phyloP scores from a whole-genome alignment of 2,888 invertebrate genomes.

The Aethes cnicana region DNA sequence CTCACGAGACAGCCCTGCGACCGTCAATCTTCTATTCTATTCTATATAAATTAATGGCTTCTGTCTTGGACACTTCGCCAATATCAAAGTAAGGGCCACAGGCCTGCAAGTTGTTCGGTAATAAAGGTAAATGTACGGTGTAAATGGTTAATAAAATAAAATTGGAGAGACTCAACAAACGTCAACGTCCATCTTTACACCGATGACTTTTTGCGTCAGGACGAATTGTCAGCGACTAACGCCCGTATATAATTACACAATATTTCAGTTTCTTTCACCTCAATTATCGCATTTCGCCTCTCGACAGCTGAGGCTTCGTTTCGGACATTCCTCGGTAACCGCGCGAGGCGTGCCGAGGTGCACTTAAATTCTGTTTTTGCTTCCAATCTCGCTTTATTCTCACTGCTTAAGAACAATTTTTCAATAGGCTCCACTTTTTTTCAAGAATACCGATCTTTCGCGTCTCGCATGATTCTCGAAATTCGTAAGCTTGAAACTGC shows the following conservation, averaged over 20 bases:
- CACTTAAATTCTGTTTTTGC: conserved; percentile 35
- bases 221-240: conserved; percentile 53
- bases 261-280: conserved; percentile 68
- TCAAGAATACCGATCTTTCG: too few species aligned
- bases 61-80: too few species aligned
- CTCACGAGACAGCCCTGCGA: conserved; percentile 37
- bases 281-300: conserved; percentile 70
- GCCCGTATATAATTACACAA: conserved; percentile 69
- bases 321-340: conserved; percentile 63
- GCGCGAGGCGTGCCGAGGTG: conserved; percentile 47
- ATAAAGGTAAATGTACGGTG: too few species aligned
- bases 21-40: too few species aligned
- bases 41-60: too few species aligned
- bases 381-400: conserved; percentile 37
- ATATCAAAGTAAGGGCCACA: too few species aligned
- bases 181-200: too few species aligned
- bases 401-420: conserved; percentile 39
- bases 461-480: too few species aligned
- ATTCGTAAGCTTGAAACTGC: too few species aligned
- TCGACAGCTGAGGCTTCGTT: conserved; percentile 55
- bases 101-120: too few species aligned
- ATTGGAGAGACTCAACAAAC: too few species aligned
- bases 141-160: too few species aligned
- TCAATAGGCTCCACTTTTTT: conserved; percentile 28
- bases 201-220: conserved; percentile 50